Percentiles rank a stretch among this genome's conserved stretches.
These are phyloP conservation scores for Hemibagrus wyckioides DNA, from an alignment of 2,113 vertebrate species.

Conservation along the genomic window DNA sequence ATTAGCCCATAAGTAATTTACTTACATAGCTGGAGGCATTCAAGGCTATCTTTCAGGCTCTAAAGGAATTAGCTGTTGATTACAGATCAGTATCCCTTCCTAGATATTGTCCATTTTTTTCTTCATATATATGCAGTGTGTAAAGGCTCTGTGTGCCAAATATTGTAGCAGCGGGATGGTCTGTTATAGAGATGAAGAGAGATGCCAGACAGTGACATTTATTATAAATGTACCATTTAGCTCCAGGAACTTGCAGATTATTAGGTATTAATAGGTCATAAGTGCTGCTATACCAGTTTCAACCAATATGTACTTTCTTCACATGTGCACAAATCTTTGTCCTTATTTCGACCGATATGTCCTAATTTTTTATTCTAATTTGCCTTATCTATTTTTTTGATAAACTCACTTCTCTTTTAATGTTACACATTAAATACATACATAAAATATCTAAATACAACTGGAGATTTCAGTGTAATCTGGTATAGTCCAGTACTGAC, in stretches of 20 bases:
- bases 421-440: not conserved
- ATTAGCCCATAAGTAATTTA: not conserved
- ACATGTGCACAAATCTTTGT: constrained; percentile 12
- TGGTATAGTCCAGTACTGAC: not conserved
- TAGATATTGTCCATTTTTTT: not conserved
- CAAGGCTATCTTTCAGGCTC: not conserved
- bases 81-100: not conserved
- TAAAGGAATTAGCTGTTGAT: not conserved
- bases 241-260: constrained; percentile 48
- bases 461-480: not conserved
- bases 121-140: not conserved
- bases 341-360: no score
- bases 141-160: not conserved
- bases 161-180: constrained; percentile 46
- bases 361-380: not conserved
- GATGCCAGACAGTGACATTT: constrained; percentile 45
- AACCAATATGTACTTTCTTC: constrained; percentile 10
- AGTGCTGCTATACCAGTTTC: constrained; percentile 56
- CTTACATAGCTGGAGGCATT: not conserved
- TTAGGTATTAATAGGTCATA: constrained; percentile 66
- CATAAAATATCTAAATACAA: not conserved
- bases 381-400: not conserved
- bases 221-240: constrained; percentile 54
- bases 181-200: constrained; percentile 56
- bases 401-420: not conserved